Evolutionary conservation across 2,888 invertebrate species (phyloP).

Genomic region (Pharmacophagus antenor): DNA sequence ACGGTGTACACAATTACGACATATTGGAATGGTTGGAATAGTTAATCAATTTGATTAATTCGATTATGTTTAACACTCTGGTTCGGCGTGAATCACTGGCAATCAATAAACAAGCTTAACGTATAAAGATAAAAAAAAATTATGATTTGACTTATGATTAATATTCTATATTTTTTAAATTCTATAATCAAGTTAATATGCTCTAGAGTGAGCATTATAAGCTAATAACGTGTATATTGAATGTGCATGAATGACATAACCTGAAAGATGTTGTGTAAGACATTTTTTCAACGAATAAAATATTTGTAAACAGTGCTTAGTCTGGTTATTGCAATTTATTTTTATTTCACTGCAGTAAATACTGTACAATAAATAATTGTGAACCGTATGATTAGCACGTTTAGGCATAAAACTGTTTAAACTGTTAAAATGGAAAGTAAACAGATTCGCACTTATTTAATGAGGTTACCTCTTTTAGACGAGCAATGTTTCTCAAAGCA

Average conservation of each 20-base stretch:
- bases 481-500: slow-evolving; percentile 20
- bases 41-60: neutral
- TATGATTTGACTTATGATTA: neutral
- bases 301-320: slow-evolving; percentile 1
- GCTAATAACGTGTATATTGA: neutral
- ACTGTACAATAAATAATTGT: neutral
- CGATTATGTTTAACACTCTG: neutral
- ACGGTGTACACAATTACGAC: neutral
- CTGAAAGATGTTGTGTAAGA: neutral
- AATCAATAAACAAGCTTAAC: neutral
- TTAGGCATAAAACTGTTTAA: slow-evolving; percentile 1
- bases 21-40: neutral
- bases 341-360: neutral
- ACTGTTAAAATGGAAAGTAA: slow-evolving; percentile 2
- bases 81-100: neutral
- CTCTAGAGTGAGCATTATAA: no score
- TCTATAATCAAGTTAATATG: neutral
- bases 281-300: neutral
- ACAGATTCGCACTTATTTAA: slow-evolving; percentile 21
- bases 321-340: neutral
- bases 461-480: slow-evolving; percentile 17
- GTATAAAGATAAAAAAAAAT: neutral
- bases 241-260: neutral
- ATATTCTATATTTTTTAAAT: neutral
- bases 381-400: neutral